Conservation (phyloP, 2,797 vertebrate species). For the Cetoscarus ocellatus region DNA sequence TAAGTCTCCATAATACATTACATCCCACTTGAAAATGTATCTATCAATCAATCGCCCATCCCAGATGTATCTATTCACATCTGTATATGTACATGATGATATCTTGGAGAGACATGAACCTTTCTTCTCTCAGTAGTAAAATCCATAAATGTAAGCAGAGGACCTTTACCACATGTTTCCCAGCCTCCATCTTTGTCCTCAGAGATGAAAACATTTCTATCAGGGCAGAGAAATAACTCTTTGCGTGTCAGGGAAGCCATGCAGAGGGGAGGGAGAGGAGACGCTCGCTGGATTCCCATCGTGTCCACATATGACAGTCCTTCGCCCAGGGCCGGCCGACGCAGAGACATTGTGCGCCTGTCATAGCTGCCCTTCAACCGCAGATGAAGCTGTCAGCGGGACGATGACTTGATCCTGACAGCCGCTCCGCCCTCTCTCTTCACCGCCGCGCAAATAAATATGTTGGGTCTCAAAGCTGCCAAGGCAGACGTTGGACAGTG, state of each 20-base stretch:
- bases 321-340: constrained; percentile 56
- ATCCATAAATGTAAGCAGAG: neutral
- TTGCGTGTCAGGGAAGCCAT: constrained; percentile 41
- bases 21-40: too few species aligned
- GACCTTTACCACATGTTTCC: constrained; percentile 48
- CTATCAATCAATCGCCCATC: too few species aligned
- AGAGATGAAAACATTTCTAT: constrained; percentile 53
- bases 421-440: constrained; percentile 75
- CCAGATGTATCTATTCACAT: too few species aligned
- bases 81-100: neutral
- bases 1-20: too few species aligned
- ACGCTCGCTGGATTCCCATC: constrained; percentile 61
- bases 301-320: constrained; percentile 72
- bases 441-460: constrained; percentile 79
- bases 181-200: constrained; percentile 41
- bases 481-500: constrained; percentile 72
- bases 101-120: neutral
- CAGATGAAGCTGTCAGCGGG: constrained; percentile 84
- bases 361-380: constrained; percentile 75
- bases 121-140: constrained; percentile 1
- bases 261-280: constrained; percentile 39
- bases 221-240: constrained; percentile 54
- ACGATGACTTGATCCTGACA: constrained; percentile 79
- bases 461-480: constrained; percentile 77
- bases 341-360: constrained; percentile 79